A percentile compares a stretch with the other conserved stretches of the same genome.
These are phyloP conservation scores for Lottia gigantea DNA, from an alignment of 2,888 invertebrate genomes.

Conservation along the genomic window DNA sequence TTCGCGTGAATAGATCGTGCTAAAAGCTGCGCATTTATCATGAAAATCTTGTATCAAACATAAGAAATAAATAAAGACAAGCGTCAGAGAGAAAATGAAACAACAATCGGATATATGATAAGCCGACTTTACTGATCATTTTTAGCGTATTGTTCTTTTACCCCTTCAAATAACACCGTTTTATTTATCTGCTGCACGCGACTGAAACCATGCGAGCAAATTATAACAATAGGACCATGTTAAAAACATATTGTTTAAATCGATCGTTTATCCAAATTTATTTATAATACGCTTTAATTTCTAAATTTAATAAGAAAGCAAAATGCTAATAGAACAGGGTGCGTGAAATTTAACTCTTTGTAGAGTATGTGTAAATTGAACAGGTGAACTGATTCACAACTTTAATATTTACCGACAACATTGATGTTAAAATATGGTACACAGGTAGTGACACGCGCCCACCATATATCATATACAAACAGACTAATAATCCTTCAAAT, in stretches of 20 bases:
- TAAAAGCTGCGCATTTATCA: neutral
- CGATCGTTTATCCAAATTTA: neutral
- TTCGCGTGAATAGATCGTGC: neutral
- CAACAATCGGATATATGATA: neutral
- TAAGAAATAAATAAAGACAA: slow-evolving; percentile 7
- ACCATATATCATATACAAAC: no score
- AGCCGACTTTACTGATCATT: neutral
- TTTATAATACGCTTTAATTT: slow-evolving; percentile 1
- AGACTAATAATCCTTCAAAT: no score
- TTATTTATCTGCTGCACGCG: slow-evolving; percentile 7
- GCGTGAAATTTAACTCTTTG: slow-evolving; percentile 8
- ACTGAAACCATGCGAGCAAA: neutral
- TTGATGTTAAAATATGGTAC: no score
- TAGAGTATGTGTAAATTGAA: neutral
- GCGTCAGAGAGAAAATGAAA: neutral
- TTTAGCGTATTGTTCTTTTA: neutral
- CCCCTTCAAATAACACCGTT: neutral
- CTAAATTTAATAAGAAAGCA: neutral
- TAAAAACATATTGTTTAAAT: slow-evolving; percentile 10
- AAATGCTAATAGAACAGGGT: slow-evolving; percentile 1
- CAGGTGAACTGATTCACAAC: neutral
- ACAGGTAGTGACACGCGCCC: no score
- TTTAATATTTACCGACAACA: slow-evolving; percentile 1
- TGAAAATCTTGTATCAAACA: slow-evolving; percentile 1
- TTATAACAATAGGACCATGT: neutral